phyloP scores from a whole-genome alignment of 1,140 invertebrate species.

The Scaptomyza pallida region DNA sequence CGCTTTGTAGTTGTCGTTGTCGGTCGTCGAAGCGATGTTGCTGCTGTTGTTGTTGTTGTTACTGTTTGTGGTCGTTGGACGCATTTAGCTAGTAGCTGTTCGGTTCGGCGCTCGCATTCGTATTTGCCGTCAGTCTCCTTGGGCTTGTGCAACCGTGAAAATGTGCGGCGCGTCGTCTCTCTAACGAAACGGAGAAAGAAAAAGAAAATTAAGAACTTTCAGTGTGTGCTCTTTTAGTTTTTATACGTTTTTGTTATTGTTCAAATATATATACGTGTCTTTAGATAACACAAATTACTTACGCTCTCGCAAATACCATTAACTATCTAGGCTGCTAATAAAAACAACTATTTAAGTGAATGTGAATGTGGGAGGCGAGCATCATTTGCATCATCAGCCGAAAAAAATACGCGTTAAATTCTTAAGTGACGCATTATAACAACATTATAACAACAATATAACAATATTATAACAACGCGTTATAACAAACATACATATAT shows the following conservation, averaged over 20 bases:
- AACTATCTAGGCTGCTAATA: constrained; percentile 18
- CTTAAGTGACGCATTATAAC: constrained; percentile 5
- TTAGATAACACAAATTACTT: constrained; percentile 43
- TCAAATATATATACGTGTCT: constrained; percentile 19
- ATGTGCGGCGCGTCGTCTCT: constrained; percentile 70
- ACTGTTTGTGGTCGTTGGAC: constrained; percentile 35
- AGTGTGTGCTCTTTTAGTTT: constrained; percentile 21
- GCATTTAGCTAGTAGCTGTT: constrained; percentile 25
- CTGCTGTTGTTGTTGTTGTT: constrained; percentile 5
- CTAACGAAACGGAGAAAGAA: constrained; percentile 35
- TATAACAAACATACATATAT: neutral
- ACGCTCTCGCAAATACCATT: constrained; percentile 29
- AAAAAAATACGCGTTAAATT: constrained; percentile 9
- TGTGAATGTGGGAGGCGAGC: constrained; percentile 19
- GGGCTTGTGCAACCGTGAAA: constrained; percentile 80
- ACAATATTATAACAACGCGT: too few species aligned
- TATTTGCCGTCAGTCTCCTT: constrained; percentile 80
- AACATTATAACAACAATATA: too few species aligned
- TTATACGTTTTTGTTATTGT: neutral
- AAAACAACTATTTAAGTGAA: constrained; percentile 4
- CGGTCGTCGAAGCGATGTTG: constrained; percentile 14
- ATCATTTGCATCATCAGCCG: neutral
- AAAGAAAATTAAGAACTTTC: neutral
- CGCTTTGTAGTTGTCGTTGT: constrained; percentile 59
- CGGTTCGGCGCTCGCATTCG: constrained; percentile 40